These are phyloP conservation scores for Brenthis ino DNA, from an alignment of 2,888 invertebrate genomes.

Conservation along the genomic window DNA sequence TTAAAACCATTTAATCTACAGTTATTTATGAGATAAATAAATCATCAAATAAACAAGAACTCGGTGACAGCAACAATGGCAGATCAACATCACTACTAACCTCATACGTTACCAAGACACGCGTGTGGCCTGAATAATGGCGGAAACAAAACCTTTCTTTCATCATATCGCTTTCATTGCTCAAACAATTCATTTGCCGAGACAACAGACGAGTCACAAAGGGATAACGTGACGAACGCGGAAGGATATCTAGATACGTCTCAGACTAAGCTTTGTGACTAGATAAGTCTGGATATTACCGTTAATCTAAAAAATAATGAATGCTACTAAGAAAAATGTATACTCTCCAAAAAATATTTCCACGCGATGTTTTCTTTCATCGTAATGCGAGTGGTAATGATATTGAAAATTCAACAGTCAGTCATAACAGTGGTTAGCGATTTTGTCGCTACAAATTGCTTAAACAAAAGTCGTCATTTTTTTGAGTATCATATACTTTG, in stretches of 20 bases:
- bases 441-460: too few species aligned
- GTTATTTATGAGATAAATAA: not conserved
- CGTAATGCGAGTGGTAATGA: too few species aligned
- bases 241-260: slow-evolving; percentile 8
- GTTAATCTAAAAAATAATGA: too few species aligned
- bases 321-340: too few species aligned
- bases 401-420: too few species aligned
- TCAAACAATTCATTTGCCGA: slow-evolving; percentile 22
- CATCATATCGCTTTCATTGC: slow-evolving; percentile 21
- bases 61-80: not conserved
- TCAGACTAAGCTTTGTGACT: not conserved
- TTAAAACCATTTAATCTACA: too few species aligned
- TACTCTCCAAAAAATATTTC: too few species aligned
- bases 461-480: too few species aligned
- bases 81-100: slow-evolving; percentile 6
- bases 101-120: not conserved
- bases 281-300: not conserved
- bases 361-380: too few species aligned
- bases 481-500: too few species aligned
- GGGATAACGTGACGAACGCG: slow-evolving; percentile 23
- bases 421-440: too few species aligned
- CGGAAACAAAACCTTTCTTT: slow-evolving; percentile 31
- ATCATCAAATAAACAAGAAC: not conserved
- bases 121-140: slow-evolving; percentile 8
- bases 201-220: slow-evolving; percentile 18